Base-by-base conservation (phyloP, 1,140 invertebrate genomes). In the Bathynomus jamesi region DNA sequence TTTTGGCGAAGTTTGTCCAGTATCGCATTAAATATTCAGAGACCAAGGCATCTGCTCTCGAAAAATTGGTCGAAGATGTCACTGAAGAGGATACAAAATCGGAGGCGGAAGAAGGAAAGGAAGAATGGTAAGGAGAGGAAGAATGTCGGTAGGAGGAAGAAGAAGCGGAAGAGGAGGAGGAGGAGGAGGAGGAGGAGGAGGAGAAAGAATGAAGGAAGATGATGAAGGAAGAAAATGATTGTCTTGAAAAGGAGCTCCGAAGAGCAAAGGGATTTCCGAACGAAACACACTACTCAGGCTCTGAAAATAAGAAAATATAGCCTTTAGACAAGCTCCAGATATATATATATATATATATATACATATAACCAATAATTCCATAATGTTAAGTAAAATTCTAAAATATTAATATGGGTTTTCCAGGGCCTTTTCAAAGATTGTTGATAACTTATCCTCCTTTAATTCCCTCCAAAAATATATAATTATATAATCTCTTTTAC, bases 221-320 rank as follows among this genome's bases (percentile, higher is more conserved):
- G 72, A 77, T 67, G 73, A 73, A 61, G 75, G 73, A 46, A 67
- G 32, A 64, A 68, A 67, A 40, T 81, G 77, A 31, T 78, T 71
- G 53, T 78, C 78, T 30, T 82, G 79, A 53, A 98, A 82, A 25
- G 95, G 96, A 75, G 95, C 87, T 13, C 95, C 96, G 78, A 99
- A 87, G 77, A 96, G 88, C 81, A 94, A 98, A 28, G 95, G 91
- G 78, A 99, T 83, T 81, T 98, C 95, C 81, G 98, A 95, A n/a
- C 95, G 96, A 76, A 91, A 88, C 66, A 96, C 90, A 64, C 87
- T 92, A 61, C 89, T 92, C 73, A 85, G 86, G 80, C 87, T 86
- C 89, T 89, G 85, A 21, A 11, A 28, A 30, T n/a, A n/a, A n/a
- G n/a, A n/a, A n/a, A n/a, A n/a, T n/a, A n/a, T n/a, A n/a, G n/a